Evolutionary conservation across 53 echinoderm and acorn worm genomes (phyloP).

Genomic region (Arbacia lixula): DNA sequence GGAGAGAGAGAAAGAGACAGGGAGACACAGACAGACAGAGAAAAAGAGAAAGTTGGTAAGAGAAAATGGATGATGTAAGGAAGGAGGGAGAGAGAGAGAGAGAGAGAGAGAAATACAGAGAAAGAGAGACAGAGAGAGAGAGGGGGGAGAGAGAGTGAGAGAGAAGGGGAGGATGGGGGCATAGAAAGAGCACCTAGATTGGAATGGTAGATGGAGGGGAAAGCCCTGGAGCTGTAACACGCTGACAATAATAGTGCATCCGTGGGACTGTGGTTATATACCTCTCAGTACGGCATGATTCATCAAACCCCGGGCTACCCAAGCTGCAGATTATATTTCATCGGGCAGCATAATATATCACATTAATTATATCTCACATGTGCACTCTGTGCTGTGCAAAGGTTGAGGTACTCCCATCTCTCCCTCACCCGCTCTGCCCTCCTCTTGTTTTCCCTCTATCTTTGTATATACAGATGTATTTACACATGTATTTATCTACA

Average conservation of each 20-base stretch:
- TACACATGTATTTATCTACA: no score
- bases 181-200: not conserved
- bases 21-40: not conserved
- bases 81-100: not conserved
- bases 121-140: not conserved
- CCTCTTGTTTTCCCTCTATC: not conserved
- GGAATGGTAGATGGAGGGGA: not conserved
- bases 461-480: not conserved
- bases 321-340: conserved; percentile 56
- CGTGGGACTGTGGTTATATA: not conserved
- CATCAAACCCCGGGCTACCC: conserved; percentile 52
- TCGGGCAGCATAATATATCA: conserved; percentile 62
- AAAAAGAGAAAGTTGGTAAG: not conserved
- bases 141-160: not conserved
- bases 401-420: not conserved
- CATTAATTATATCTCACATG: conserved; percentile 56
- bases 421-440: conserved; percentile 8
- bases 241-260: conserved; percentile 34
- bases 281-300: conserved; percentile 41
- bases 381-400: conserved; percentile 40
- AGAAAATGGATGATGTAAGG: no score
- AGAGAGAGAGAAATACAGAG: not conserved
- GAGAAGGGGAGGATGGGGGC: not conserved
- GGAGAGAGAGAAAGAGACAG: not conserved
- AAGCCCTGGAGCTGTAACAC: conserved; percentile 18